Base-by-base conservation (phyloP, 2,113 vertebrate genomes). In the Nyctereutes procyonoides region DNA sequence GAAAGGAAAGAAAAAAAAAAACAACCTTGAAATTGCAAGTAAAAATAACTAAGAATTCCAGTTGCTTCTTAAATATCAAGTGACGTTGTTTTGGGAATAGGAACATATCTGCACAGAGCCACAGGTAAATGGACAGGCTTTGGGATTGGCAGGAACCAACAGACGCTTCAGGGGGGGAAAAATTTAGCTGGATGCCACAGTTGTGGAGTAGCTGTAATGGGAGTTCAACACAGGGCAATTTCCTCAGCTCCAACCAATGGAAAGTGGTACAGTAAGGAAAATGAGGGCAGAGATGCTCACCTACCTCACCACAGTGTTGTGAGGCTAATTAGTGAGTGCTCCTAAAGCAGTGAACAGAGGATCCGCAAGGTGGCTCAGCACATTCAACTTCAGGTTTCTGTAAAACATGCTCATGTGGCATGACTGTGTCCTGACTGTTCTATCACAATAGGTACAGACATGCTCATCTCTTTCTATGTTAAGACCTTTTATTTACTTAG, bases 1-100 rank as follows among this genome's bases (percentile, higher is more conserved):
- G 92, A 93, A 97, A 97, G 88, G 97, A 97, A 98, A 67, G 73
- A 38, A 97, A 92, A 97, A 97, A 88, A 97, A 98, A 98, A 62
- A 79, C 43, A 35, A 97, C 88, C 92, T 98, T 86, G 86, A 98
- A 71, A 97, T n/a, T 95, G 87, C 74, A 98, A 98, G 92, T 92
- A 96, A 98, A 98, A 97, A 93, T 71, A 63, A 58, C 88, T 85
- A 96, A 96, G 88, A 97, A 97, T 96, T 95, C 73, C 16, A 9
- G 62, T 93, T 10, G 9, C 89, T 97, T 96, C 85, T 95, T 95
- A 96, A 95, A 79, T 95, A 88, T 94, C 93, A 93, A 94, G 90
- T 58, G 80, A 86, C 17, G 5, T 20, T 93, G 84, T 93, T 97
- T 90, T 10, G 92, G 86, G 65, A 96, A 71, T 62, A 56, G 67